phyloP scores from a whole-genome alignment of 2,888 invertebrate genomes.

The Tachina fera region DNA sequence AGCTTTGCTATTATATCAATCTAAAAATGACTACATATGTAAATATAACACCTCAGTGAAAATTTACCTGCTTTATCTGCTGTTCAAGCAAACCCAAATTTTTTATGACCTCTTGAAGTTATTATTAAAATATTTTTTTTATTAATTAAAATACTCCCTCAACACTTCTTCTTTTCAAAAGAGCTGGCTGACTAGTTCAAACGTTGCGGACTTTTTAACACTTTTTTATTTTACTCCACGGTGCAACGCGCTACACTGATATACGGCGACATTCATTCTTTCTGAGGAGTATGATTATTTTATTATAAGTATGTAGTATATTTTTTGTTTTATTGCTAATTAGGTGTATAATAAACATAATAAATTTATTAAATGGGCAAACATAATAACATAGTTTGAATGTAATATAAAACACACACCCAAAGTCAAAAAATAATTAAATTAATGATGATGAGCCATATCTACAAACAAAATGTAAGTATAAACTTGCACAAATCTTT shows the following conservation, averaged over 20 bases:
- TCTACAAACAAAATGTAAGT: background rate
- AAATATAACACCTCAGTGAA: too few species aligned
- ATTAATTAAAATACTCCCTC: too few species aligned
- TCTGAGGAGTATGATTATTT: background rate
- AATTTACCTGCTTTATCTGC: too few species aligned
- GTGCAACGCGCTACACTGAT: background rate
- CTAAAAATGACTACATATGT: too few species aligned
- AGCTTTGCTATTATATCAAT: too few species aligned
- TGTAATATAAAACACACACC: background rate
- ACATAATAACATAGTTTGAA: background rate
- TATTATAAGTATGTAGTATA: background rate
- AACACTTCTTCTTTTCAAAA: too few species aligned
- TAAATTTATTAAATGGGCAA: background rate
- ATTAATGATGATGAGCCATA: background rate
- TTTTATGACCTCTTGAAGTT: too few species aligned
- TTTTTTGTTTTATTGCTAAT: constrained; percentile 23
- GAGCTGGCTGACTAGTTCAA: too few species aligned
- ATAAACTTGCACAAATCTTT: background rate
- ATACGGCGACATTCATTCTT: too few species aligned
- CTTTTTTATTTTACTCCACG: background rate
- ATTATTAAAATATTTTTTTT: too few species aligned
- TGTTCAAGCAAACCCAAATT: too few species aligned
- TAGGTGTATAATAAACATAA: constrained; percentile 45
- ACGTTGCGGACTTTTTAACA: too few species aligned
- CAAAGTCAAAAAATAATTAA: constrained; percentile 25